Evolutionary conservation across 2,888 invertebrate species (phyloP).

Genomic region (Phyllotreta striolata): DNA sequence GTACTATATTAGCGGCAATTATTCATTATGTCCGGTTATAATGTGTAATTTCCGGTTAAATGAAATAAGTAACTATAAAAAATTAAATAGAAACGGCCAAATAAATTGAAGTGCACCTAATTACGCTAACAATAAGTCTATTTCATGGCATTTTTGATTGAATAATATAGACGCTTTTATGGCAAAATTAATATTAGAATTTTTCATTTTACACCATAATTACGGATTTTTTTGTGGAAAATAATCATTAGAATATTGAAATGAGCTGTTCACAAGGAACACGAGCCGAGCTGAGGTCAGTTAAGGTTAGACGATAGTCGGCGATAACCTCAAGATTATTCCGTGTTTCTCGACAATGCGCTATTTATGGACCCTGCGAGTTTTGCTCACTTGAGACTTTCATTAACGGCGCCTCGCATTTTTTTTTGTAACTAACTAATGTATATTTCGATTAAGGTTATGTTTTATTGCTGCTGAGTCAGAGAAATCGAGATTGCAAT

Average conservation of each 20-base stretch:
- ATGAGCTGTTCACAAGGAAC: slow-evolving; percentile 7
- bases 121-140: no score
- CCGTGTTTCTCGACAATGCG: slow-evolving; percentile 20
- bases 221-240: no score
- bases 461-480: slow-evolving; percentile 6
- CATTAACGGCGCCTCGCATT: slow-evolving; percentile 7
- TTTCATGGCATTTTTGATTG: no score
- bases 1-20: no score
- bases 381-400: slow-evolving; percentile 24
- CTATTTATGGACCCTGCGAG: slow-evolving; percentile 21
- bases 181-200: no score
- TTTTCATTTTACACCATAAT: no score
- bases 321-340: slow-evolving; percentile 31
- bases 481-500: background rate
- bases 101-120: no score
- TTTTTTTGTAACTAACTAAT: slow-evolving; percentile 1
- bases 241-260: background rate
- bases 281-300: slow-evolving; percentile 25
- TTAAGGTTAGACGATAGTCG: slow-evolving; percentile 23
- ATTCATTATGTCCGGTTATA: no score
- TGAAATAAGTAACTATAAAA: no score
- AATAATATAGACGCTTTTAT: no score
- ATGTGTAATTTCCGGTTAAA: no score
- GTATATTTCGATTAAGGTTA: slow-evolving; percentile 18
- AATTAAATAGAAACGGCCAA: no score